Percentiles rank a stretch among this genome's conserved stretches.
Evolutionary conservation across 2,888 invertebrate species (phyloP).

Genomic region (Leucoptera coffeella): DNA sequence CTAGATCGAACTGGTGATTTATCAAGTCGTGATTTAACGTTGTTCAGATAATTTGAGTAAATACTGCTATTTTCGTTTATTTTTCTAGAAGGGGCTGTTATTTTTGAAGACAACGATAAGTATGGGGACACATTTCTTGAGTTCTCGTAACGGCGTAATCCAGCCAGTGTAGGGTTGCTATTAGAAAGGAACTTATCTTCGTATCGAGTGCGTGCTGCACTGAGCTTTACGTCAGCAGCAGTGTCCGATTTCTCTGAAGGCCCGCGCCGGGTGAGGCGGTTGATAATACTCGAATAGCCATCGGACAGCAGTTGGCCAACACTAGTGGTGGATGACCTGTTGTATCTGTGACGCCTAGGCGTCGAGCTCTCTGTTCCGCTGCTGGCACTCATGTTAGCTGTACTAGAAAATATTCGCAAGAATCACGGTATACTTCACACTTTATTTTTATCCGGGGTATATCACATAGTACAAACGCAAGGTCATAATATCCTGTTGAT

Average conservation of each 20-base stretch:
- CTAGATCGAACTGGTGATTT: constrained; percentile 34
- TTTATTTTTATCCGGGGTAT: constrained; percentile 28
- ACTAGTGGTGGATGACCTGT: constrained; percentile 71
- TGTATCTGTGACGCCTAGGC: constrained; percentile 64
- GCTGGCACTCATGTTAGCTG: constrained; percentile 31
- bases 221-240: constrained; percentile 22
- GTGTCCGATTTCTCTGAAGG: constrained; percentile 64
- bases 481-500: too few species aligned
- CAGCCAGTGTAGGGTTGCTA: constrained; percentile 27
- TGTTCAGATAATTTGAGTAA: constrained; percentile 34
- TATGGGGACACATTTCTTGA: constrained; percentile 36
- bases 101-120: constrained; percentile 21
- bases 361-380: constrained; percentile 31
- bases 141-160: constrained; percentile 37
- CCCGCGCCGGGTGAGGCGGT: constrained; percentile 71
- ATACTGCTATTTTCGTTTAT: constrained; percentile 29
- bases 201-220: constrained; percentile 23
- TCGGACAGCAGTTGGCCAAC: constrained; percentile 82
- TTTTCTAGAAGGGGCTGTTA: constrained; percentile 19
- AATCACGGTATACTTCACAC: constrained; percentile 8
- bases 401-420: constrained; percentile 11
- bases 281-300: constrained; percentile 80
- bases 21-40: constrained; percentile 26
- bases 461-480: constrained; percentile 24
- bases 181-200: constrained; percentile 31